These are phyloP conservation scores for Triops longicaudatus DNA, from an alignment of 1,140 invertebrate species.

Conservation along the genomic window DNA sequence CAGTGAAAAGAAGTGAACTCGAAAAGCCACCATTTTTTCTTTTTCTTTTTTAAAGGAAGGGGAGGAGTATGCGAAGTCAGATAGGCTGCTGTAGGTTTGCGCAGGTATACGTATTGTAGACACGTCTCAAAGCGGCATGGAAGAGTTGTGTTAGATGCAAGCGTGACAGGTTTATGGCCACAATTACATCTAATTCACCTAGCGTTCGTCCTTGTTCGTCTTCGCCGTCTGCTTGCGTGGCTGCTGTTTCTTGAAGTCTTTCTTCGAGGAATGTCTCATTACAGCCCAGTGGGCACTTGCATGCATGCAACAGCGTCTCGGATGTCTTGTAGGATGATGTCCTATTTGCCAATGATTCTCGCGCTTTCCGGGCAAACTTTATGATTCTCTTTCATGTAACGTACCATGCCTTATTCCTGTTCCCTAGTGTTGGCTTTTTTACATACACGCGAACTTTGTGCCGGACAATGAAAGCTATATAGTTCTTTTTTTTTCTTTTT, in stretches of 20 bases:
- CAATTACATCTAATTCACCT: slow-evolving; percentile 15
- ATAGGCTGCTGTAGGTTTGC: neutral
- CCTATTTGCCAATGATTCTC: neutral
- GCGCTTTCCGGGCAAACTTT: neutral
- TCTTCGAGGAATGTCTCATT: neutral
- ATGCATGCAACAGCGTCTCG: neutral
- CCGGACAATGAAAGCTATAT: too few relatives aligned
- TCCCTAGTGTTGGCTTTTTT: too few relatives aligned
- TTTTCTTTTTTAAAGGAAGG: neutral
- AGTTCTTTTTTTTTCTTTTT: too few relatives aligned
- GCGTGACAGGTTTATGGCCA: slow-evolving; percentile 10
- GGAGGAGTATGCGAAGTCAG: neutral
- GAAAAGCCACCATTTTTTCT: neutral
- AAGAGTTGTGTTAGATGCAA: neutral
- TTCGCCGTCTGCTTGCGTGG: neutral
- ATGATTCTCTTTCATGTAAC: too few relatives aligned
- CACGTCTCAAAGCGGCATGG: neutral
- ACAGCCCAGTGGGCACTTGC: neutral
- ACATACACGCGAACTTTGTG: too few relatives aligned
- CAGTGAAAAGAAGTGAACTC: neutral
- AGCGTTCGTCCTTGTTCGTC: neutral
- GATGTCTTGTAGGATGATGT: neutral
- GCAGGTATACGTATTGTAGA: neutral
- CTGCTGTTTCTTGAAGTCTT: too few relatives aligned
- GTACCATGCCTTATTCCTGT: too few relatives aligned